Conservation (phyloP, 64 coral and sea anemone species). For the Catalaphyllia jardinei region DNA sequence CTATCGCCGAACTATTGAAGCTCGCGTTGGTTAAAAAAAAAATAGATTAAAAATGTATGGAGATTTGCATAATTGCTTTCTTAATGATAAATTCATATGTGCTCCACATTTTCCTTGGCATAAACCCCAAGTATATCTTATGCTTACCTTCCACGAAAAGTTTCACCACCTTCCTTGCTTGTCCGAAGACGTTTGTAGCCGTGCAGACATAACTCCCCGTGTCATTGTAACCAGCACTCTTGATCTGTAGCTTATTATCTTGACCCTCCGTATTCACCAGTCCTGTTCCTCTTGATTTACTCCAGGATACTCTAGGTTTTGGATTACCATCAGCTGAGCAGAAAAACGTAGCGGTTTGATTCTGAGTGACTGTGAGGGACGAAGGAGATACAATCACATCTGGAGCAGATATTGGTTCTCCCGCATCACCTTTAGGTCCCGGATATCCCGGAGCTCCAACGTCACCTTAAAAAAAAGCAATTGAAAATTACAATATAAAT, state of each 20-base stretch:
- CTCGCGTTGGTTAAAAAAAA: too few relatives aligned
- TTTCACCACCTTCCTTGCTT: neutral
- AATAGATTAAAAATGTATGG: too few relatives aligned
- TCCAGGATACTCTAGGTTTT: conserved; percentile 2
- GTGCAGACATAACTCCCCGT: conserved; percentile 4
- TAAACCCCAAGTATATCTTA: too few relatives aligned
- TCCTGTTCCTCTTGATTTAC: conserved; percentile 17
- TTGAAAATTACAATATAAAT: too few relatives aligned
- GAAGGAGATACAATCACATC: conserved; percentile 7
- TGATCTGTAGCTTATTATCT: neutral
- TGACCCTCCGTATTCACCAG: neutral
- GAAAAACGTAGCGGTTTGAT: conserved; percentile 9
- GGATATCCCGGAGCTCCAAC: neutral
- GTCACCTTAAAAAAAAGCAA: neutral
- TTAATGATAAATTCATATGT: too few relatives aligned
- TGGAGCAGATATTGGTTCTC: conserved; percentile 11
- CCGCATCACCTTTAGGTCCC: conserved; percentile 34
- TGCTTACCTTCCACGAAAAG: conserved; percentile 3
- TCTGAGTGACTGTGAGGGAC: conserved; percentile 14
- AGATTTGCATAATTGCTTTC: too few relatives aligned
- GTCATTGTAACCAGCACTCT: conserved; percentile 11
- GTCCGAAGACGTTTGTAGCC: neutral
- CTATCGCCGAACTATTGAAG: too few relatives aligned
- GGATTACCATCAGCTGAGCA: conserved; percentile 21
- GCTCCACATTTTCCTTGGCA: too few relatives aligned